Evolutionary conservation across 2,888 invertebrate genomes (phyloP), one percentile per base, ranked within the genome.

Genomic region (Amblyjoppa proteus): DNA sequence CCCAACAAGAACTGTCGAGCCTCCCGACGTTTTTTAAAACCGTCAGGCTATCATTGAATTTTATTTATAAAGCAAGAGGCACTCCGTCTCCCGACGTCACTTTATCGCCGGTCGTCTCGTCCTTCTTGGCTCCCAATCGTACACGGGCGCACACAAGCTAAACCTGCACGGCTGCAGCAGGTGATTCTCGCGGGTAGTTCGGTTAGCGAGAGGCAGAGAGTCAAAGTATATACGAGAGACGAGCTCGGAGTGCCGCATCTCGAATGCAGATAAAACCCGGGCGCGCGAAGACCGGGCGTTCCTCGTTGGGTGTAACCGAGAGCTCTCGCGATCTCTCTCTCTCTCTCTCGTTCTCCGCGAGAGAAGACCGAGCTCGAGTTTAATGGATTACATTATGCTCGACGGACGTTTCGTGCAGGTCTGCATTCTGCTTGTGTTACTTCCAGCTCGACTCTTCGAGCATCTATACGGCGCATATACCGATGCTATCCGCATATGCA

Each of bases 131-230:
- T 51, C 6, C 51, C 16, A 61, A 51, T 25, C 64, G 31, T 41
- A 31, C 64, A 38, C 25, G n/a, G 20, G 38, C 38, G 11, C 25
- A 41, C 25, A 41, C 38, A 31, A 31, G 25, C 66, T n/a, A 73
- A 71, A 56, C 56, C 71, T 66, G 73, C 53, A 73, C 75, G 87
- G 87, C 85, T 81, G 88, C 86, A 90, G 92, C 92, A 92, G 92
- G 92, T 92, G 92, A 90, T 90, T 86, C 89, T 85, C 85, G 86
- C 86, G 83, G 86, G 86, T 86, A 84, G 86, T 85, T 85, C 64
- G 64, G 74, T 70, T 83, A 49, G 64, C 28, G 25, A 58, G 58
- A 25, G 28, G 58, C 28, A 28, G 53, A 78, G 58, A 56, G 53
- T 75, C 64, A 84, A 79, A 73, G 78, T 79, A 82, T 58, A 58